These are phyloP conservation scores for Physocephala rufipes DNA, from an alignment of 2,888 invertebrate species.

Conservation along the genomic window DNA sequence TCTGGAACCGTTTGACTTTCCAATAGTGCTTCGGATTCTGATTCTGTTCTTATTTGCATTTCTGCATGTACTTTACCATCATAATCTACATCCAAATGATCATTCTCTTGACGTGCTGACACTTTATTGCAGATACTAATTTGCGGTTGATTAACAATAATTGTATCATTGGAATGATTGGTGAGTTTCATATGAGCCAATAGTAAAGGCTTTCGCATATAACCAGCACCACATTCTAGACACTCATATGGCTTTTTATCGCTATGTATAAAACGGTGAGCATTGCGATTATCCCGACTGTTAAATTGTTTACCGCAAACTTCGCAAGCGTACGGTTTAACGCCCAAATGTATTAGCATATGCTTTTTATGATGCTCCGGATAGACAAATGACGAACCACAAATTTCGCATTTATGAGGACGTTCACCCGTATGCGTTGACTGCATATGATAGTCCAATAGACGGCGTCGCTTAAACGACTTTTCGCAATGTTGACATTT, in stretches of 20 bases:
- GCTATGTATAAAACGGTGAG: constrained; percentile 85
- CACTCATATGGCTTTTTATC: constrained; percentile 90
- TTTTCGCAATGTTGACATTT: constrained; percentile 77
- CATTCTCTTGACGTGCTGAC: no score
- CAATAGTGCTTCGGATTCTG: constrained; percentile 25
- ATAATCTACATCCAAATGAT: not conserved
- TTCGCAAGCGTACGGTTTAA: constrained; percentile 79
- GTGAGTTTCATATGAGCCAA: constrained; percentile 74
- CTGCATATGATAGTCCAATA: constrained; percentile 83
- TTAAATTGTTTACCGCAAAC: constrained; percentile 87
- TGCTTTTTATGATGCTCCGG: constrained; percentile 83
- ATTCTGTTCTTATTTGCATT: constrained; percentile 37
- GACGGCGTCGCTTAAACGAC: constrained; percentile 73
- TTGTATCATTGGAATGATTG: constrained; percentile 78
- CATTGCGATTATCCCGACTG: constrained; percentile 84
- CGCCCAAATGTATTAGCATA: constrained; percentile 79
- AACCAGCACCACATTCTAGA: constrained; percentile 80
- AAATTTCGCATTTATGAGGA: constrained; percentile 77
- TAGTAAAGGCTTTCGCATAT: constrained; percentile 83
- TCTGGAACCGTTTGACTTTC: constrained; percentile 9
- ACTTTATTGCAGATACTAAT: constrained; percentile 59
- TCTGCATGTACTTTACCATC: constrained; percentile 18
- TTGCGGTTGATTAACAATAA: constrained; percentile 83
- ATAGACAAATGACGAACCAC: constrained; percentile 82
- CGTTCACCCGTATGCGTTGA: constrained; percentile 83